Conservation (phyloP, 2,113 vertebrate genomes). For the Gallinago media region DNA sequence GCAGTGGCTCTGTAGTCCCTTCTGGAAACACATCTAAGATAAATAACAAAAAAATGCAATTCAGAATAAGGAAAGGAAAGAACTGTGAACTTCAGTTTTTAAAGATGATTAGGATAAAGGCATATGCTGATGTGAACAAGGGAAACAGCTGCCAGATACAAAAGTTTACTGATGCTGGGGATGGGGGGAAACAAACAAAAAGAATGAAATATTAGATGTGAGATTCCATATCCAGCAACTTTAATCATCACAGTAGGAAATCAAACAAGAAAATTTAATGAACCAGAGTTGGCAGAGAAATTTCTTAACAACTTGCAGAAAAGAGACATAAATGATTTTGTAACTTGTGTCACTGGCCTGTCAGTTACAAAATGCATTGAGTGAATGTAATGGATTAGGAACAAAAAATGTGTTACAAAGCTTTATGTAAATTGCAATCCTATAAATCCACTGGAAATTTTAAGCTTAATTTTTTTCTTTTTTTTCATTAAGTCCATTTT, state of each 20-base stretch:
- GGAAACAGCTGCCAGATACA: neutral
- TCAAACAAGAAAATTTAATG: slow-evolving; percentile 35
- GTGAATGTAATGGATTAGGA: neutral
- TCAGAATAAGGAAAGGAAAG: neutral
- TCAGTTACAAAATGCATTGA: neutral
- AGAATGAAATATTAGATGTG: neutral
- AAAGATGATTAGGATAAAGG: slow-evolving; percentile 1
- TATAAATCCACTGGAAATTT: neutral
- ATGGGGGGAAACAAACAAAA: neutral
- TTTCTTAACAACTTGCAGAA: slow-evolving; percentile 4
- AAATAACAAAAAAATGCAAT: neutral
- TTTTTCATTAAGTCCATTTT: neutral
- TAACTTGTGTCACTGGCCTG: neutral
- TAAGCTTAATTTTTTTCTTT: neutral
- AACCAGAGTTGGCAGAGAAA: neutral
- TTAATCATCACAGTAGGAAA: slow-evolving; percentile 29
- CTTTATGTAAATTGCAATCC: neutral
- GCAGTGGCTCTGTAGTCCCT: neutral
- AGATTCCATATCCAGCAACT: neutral
- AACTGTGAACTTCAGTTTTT: neutral
- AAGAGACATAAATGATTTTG: neutral
- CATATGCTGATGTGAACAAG: neutral
- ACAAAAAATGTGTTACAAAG: neutral
- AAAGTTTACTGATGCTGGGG: neutral
- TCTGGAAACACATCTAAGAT: neutral